Conservation (phyloP, 2,888 invertebrate species). For the Myopa testacea region DNA sequence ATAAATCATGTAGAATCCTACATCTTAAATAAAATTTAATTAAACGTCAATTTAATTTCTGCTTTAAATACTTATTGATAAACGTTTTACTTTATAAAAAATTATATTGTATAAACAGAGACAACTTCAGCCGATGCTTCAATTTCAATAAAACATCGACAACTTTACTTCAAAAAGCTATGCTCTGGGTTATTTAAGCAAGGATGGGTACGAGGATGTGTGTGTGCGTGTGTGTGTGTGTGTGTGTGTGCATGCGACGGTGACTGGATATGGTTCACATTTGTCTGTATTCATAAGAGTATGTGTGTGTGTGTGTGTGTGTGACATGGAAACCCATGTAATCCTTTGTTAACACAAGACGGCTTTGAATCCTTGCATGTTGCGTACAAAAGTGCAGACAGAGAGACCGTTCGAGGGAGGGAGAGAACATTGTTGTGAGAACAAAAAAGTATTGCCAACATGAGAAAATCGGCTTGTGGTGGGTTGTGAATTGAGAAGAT, state of each 20-base stretch:
- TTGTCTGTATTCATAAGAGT: too few species aligned
- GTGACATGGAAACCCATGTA: slow-evolving; percentile 34
- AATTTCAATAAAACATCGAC: too few species aligned
- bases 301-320: slow-evolving; percentile 14
- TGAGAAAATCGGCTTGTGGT: neutral
- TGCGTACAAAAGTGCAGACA: neutral
- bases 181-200: too few species aligned
- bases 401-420: slow-evolving; percentile 3
- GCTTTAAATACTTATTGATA: too few species aligned
- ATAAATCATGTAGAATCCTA: too few species aligned
- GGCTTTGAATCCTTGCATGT: neutral
- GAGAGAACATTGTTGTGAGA: neutral
- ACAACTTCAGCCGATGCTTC: too few species aligned
- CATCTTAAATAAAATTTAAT: too few species aligned
- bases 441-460: neutral
- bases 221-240: neutral
- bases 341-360: slow-evolving; percentile 29
- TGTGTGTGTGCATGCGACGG: neutral
- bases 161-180: too few species aligned
- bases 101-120: too few species aligned
- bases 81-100: too few species aligned
- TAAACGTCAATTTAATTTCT: too few species aligned
- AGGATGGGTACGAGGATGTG: neutral
- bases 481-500: slow-evolving; percentile 5
- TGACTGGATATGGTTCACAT: too few species aligned